phyloP scores from a whole-genome alignment of 2,888 invertebrate genomes.

The Shargacucullia verbasci region DNA sequence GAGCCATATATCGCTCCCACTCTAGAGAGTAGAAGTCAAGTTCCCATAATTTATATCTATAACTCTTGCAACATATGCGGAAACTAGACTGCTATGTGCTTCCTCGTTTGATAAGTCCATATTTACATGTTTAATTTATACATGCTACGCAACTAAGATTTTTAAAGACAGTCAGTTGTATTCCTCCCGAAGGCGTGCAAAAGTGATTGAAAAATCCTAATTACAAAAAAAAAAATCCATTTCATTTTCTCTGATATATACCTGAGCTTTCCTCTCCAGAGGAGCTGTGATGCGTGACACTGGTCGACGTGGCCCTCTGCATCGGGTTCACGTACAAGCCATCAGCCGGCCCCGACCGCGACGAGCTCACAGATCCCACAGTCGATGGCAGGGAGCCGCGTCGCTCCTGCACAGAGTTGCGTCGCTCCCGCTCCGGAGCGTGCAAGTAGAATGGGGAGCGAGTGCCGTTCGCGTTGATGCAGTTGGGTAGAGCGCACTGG shows the following conservation, averaged over 20 bases:
- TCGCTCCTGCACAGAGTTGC: conserved; percentile 73
- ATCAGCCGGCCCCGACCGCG: conserved; percentile 90
- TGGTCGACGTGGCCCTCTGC: conserved; percentile 83
- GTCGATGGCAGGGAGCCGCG: conserved; percentile 80
- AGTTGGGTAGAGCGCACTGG: conserved; percentile 88
- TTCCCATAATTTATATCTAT: too few species aligned
- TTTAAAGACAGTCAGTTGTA: too few species aligned
- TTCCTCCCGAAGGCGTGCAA: too few species aligned
- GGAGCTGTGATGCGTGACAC: conserved; percentile 75
- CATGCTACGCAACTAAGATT: too few species aligned
- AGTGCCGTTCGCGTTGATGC: conserved; percentile 83
- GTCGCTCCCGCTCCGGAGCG: conserved; percentile 89
- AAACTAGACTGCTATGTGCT: too few species aligned
- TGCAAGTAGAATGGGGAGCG: conserved; percentile 93
- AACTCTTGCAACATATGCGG: too few species aligned
- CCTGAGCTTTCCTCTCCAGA: conserved; percentile 86
- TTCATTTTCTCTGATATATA: conserved; percentile 47
- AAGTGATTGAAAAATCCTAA: too few species aligned
- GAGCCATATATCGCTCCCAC: too few species aligned
- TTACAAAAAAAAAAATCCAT: too few species aligned
- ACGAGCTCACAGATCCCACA: conserved; percentile 79
- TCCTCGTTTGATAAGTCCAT: too few species aligned
- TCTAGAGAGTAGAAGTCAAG: too few species aligned
- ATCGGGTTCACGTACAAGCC: conserved; percentile 96
- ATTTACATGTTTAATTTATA: too few species aligned